Conservation (phyloP, 2,888 invertebrate genomes). For the Morpho helenor region DNA sequence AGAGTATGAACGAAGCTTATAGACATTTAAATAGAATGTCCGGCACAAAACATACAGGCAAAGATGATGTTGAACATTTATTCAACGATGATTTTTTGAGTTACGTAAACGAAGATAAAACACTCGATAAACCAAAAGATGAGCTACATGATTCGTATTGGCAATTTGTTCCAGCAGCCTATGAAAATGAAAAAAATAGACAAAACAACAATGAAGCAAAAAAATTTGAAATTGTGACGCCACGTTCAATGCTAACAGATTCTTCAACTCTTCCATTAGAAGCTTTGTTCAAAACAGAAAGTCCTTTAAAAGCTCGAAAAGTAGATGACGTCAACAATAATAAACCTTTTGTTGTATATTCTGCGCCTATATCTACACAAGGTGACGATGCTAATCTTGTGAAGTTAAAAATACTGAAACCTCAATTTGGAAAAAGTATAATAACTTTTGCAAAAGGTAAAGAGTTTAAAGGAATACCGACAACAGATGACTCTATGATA, state of each 20-base stretch:
- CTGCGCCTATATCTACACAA: constrained; percentile 53
- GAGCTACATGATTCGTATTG: constrained; percentile 45
- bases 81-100: constrained; percentile 57
- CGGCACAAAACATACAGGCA: constrained; percentile 34
- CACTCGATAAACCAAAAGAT: constrained; percentile 43
- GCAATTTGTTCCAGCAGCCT: constrained; percentile 74
- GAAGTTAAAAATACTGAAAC: constrained; percentile 51
- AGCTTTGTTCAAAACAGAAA: constrained; percentile 81
- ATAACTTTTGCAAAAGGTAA: constrained; percentile 64
- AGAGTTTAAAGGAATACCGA: constrained; percentile 54
- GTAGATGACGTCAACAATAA: constrained; percentile 39
- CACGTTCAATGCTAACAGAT: constrained; percentile 63
- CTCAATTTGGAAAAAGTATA: constrained; percentile 54
- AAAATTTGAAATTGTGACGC: constrained; percentile 60
- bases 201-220: constrained; percentile 42
- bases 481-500: constrained; percentile 40
- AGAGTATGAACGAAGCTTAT: constrained; percentile 72
- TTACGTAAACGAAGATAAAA: constrained; percentile 63
- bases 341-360: constrained; percentile 70
- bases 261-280: constrained; percentile 84
- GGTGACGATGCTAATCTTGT: constrained; percentile 53
- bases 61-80: constrained; percentile 45
- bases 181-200: constrained; percentile 57
- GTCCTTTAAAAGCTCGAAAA: constrained; percentile 52
- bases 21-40: constrained; percentile 53